Evolutionary conservation across 1,140 invertebrate genomes (phyloP).

Genomic region (Samia ricini): DNA sequence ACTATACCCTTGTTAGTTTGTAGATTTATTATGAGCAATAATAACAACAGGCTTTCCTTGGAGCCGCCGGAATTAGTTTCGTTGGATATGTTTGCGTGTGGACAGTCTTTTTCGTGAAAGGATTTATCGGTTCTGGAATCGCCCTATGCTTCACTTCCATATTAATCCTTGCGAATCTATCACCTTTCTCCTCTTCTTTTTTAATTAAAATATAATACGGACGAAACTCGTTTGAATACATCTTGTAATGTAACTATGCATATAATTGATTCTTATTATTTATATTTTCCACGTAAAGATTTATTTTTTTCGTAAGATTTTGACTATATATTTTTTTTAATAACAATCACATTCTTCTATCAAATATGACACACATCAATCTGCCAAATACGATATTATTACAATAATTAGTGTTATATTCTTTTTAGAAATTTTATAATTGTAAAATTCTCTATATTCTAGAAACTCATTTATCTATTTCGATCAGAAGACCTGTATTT

Average conservation of each 20-base stretch:
- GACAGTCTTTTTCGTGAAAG: conserved; percentile 58
- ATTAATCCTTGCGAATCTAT: conserved; percentile 59
- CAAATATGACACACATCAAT: neutral
- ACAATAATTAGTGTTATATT: neutral
- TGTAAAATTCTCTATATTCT: too few species aligned
- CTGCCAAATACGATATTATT: neutral
- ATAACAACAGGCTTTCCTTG: conserved; percentile 56
- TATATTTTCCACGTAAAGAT: neutral
- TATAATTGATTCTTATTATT: neutral
- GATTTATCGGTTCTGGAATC: conserved; percentile 44
- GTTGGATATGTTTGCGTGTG: conserved; percentile 64
- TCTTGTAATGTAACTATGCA: conserved; percentile 20
- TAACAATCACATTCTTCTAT: neutral
- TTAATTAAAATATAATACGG: conserved; percentile 57
- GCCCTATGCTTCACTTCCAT: conserved; percentile 60
- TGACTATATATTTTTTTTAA: neutral
- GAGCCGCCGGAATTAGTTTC: conserved; percentile 55
- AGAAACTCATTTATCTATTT: neutral
- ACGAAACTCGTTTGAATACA: conserved; percentile 63
- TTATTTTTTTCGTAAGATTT: neutral
- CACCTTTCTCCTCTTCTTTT: conserved; percentile 68
- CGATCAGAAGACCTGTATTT: neutral
- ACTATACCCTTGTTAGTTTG: neutral
- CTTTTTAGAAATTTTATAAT: neutral
- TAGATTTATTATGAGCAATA: conserved; percentile 43